Evolutionary conservation across 2,113 vertebrate species (phyloP), one percentile per base, ranked within the genome.

Genomic region (Lophotis ruficrista): DNA sequence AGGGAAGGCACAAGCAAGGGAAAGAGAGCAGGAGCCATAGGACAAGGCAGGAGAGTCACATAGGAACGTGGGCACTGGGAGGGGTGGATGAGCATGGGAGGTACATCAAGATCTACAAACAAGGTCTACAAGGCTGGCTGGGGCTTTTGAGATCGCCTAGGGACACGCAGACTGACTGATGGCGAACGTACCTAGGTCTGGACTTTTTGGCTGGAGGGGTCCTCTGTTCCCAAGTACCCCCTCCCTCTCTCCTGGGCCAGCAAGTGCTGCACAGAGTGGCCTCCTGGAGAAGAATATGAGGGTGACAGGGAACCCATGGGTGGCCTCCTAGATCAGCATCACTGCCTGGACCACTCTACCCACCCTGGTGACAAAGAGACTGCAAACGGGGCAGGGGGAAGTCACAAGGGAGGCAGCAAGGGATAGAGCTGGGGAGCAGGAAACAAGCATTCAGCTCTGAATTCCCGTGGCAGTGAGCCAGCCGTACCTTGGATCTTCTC

Each of bases 401-500:
- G 45, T 71, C 2, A 2, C 56, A 54, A 83, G 35, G 23, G 27
- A 35, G 41, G 25, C 24, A 60, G 30, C 25, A 56, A 10, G 8
- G 28, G 11, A 27, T 4, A 45, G 16, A 69, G 35, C 5, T 25
- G 8, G 64, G 33, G 18, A 75, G n/a, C 4, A 14, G 37, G 23
- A 78, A 83, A 48, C 30, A 13, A n/a, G 56, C 27, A 82, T 14
- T 28, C 62, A 89, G 72, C 78, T 69, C 41, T 11, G 2, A 87
- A 65, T 0, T 13, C 12, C 27, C 4, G 3, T 0, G 1, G 50
- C 9, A 9, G 43, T 35, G 75, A 58, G n/a, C 41, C 77, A 79
- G 75, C 28, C 37, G 72, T 98, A 99, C 99, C 99, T 98, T 99
- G 99, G 64, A 99, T 99, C 98, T 99, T 99, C 96, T 99, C 99